Percentiles rank a stretch among this genome's conserved stretches.
phyloP scores from a whole-genome alignment of 2,888 invertebrate genomes.

The Andrena haemorrhoa region DNA sequence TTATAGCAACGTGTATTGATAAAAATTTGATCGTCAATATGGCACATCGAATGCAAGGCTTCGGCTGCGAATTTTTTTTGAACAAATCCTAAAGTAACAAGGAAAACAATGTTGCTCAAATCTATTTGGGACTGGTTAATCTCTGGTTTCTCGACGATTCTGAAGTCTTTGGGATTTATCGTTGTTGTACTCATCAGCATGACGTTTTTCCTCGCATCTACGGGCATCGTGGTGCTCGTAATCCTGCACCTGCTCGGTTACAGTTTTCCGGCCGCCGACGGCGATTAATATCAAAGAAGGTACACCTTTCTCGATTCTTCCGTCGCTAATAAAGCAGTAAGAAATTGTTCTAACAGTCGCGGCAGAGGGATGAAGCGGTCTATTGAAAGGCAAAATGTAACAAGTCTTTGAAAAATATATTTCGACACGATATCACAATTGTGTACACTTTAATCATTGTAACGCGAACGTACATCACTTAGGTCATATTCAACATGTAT shows the following conservation, averaged over 20 bases:
- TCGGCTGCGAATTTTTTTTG: background rate
- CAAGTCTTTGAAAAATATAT: slow-evolving; percentile 76
- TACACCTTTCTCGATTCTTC: slow-evolving; percentile 20
- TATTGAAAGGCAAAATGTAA: slow-evolving; percentile 32
- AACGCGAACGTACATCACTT: slow-evolving; percentile 46
- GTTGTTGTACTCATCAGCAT: slow-evolving; percentile 59
- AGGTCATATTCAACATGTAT: slow-evolving; percentile 33
- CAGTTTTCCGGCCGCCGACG: slow-evolving; percentile 24
- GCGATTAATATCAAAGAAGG: slow-evolving; percentile 31
- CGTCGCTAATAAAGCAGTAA: background rate
- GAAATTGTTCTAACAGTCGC: background rate
- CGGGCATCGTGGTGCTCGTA: slow-evolving; percentile 59
- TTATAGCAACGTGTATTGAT: background rate
- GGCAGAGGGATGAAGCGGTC: slow-evolving; percentile 22
- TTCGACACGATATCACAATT: slow-evolving; percentile 74
- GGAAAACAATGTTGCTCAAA: slow-evolving; percentile 56
- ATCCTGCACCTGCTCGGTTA: slow-evolving; percentile 54
- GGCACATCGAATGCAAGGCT: background rate
- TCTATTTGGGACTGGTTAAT: slow-evolving; percentile 61
- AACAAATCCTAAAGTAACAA: slow-evolving; percentile 43
- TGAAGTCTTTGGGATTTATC: slow-evolving; percentile 61
- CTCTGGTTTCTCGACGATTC: slow-evolving; percentile 43
- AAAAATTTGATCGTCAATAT: slow-evolving; percentile 7
- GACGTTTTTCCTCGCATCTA: slow-evolving; percentile 57
- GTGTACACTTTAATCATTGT: slow-evolving; percentile 64